phyloP scores from a whole-genome alignment of 2,797 vertebrate species.

The Macroramphosus scolopax region DNA sequence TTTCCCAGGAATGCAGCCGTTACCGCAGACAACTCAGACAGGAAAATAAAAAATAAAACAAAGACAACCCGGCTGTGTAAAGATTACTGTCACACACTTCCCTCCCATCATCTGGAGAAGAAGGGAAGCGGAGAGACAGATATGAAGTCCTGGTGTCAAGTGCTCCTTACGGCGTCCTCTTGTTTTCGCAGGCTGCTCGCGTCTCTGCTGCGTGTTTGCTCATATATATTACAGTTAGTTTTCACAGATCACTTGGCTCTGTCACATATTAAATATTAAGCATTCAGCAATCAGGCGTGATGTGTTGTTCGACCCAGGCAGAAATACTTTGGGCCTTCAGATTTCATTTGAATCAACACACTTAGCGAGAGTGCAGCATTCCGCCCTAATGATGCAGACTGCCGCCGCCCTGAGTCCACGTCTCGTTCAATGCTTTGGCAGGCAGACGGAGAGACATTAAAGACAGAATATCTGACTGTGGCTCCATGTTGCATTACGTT shows the following conservation, averaged over 20 bases:
- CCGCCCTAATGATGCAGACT: neutral
- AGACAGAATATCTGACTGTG: too few species aligned
- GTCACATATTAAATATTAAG: slow-evolving; percentile 52
- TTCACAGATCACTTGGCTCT: slow-evolving; percentile 35
- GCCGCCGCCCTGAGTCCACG: too few species aligned
- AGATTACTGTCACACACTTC: too few species aligned
- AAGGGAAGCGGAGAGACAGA: slow-evolving; percentile 25
- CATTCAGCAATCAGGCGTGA: slow-evolving; percentile 21
- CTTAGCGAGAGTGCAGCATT: neutral
- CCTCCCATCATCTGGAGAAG: too few species aligned
- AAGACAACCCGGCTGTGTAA: too few species aligned
- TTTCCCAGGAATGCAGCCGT: too few species aligned
- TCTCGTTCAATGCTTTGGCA: slow-evolving; percentile 6
- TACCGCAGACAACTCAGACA: too few species aligned
- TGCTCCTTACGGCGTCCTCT: too few species aligned
- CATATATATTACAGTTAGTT: slow-evolving; percentile 57
- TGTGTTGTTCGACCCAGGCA: slow-evolving; percentile 18
- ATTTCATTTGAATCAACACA: slow-evolving; percentile 39
- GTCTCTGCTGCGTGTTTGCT: slow-evolving; percentile 27
- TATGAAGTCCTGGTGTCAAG: slow-evolving; percentile 14
- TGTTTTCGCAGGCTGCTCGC: too few species aligned
- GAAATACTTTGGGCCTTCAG: slow-evolving; percentile 31
- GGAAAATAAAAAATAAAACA: too few species aligned
- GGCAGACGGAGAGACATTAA: slow-evolving; percentile 1
- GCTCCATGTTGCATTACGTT: too few species aligned